phyloP scores from a whole-genome alignment of 2,113 vertebrate genomes.

The Toxostoma redivivum region DNA sequence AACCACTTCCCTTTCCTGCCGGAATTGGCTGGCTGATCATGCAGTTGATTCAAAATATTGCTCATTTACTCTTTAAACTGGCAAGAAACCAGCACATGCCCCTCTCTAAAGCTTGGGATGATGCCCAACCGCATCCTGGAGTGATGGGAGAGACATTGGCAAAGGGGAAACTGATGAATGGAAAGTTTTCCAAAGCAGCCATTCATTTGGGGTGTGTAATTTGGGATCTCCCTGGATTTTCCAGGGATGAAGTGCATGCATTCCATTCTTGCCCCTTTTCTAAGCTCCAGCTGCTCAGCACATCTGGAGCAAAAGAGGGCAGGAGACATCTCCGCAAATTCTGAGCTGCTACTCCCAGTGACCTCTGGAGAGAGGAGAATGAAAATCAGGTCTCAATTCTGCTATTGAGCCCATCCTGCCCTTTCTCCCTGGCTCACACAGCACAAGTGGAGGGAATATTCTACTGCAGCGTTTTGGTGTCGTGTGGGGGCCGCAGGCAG shows the following conservation, averaged over 20 bases:
- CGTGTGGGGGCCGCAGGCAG: not conserved
- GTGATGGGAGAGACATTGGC: not conserved
- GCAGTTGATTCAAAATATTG: not conserved
- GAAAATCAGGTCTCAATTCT: not conserved
- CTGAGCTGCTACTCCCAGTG: not conserved
- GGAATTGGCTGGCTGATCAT: not conserved
- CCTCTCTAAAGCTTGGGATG: not conserved
- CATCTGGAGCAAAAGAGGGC: not conserved
- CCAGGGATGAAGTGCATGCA: not conserved
- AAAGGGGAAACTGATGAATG: not conserved
- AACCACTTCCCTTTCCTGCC: constrained; percentile 23
- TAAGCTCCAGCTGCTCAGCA: not conserved
- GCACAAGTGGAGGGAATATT: not conserved
- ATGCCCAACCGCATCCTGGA: accelerated
- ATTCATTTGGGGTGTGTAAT: not conserved
- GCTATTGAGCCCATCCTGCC: not conserved
- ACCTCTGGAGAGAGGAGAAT: not conserved
- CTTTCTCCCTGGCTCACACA: not conserved
- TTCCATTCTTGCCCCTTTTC: not conserved
- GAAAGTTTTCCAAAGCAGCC: not conserved
- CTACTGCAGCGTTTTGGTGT: not conserved
- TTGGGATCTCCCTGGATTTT: constrained; percentile 14
- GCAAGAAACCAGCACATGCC: not conserved
- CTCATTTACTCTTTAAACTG: not conserved
- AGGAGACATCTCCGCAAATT: not conserved